phyloP scores from a whole-genome alignment of 2,888 invertebrate species.

The Rotaria socialis region DNA sequence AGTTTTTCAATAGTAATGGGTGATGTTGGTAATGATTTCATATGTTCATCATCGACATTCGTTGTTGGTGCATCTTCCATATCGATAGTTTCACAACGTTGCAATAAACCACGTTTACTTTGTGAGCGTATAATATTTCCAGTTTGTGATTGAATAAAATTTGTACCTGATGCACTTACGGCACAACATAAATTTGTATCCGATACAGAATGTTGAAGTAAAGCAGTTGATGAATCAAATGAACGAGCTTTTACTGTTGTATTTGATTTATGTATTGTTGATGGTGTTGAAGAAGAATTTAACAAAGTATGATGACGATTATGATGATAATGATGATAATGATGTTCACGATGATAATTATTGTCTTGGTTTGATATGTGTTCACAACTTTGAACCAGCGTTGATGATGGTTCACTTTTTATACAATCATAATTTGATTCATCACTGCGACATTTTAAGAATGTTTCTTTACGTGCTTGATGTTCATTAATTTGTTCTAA shows the following conservation, averaged over 20 bases:
- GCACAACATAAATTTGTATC: background rate
- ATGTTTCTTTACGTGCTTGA: slow-evolving; percentile 18
- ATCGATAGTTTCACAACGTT: slow-evolving; percentile 15
- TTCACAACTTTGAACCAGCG: background rate
- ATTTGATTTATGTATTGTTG: background rate
- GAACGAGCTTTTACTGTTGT: slow-evolving; percentile 15
- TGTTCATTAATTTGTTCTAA: slow-evolving; percentile 3
- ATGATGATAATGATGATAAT: background rate
- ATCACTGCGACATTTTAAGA: slow-evolving; percentile 22
- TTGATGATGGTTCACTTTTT: background rate
- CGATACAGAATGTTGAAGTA: background rate
- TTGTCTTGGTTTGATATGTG: background rate
- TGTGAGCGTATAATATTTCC: background rate
- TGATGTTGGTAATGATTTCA: slow-evolving; percentile 4
- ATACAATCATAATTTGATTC: background rate
- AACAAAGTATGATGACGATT: background rate
- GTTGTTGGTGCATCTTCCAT: background rate
- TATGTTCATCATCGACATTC: background rate
- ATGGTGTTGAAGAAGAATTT: background rate
- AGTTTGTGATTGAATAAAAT: background rate
- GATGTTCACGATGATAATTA: no score
- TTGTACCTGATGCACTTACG: background rate
- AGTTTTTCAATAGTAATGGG: background rate
- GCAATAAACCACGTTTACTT: slow-evolving; percentile 32
- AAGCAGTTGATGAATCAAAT: background rate